phyloP scores from a whole-genome alignment of 1,140 invertebrate species.

The Drosophila navojoa region DNA sequence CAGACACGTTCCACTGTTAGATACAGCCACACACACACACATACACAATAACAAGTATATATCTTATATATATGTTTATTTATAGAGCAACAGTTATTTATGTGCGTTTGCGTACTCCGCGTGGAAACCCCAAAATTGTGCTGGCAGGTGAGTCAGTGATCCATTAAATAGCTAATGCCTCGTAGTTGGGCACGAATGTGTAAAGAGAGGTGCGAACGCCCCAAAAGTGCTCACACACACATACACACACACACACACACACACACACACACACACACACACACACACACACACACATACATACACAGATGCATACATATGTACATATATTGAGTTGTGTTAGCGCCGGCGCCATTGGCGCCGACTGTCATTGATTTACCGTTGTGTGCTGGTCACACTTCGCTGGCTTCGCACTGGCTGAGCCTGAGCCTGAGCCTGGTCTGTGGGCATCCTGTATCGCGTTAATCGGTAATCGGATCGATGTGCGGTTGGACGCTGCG shows the following conservation, averaged over 20 bases:
- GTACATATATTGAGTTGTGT: slow-evolving; percentile 1
- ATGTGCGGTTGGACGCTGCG: slow-evolving; percentile 45
- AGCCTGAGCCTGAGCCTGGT: not conserved
- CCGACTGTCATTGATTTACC: slow-evolving; percentile 20
- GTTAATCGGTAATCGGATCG: slow-evolving; percentile 31
- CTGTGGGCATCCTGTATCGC: slow-evolving; percentile 21
- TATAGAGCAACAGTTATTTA: not conserved
- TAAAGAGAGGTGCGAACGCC: not conserved
- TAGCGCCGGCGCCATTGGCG: slow-evolving; percentile 35
- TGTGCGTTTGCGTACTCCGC: not conserved
- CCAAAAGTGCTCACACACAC: slow-evolving; percentile 5
- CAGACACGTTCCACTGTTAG: slow-evolving; percentile 30
- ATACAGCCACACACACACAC: not conserved
- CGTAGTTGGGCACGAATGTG: not conserved
- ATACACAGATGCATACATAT: not conserved
- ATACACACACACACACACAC: slow-evolving; percentile 8
- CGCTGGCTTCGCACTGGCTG: slow-evolving; percentile 29
- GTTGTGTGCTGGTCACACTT: slow-evolving; percentile 29
- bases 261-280: slow-evolving; percentile 7
- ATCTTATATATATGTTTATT: not conserved
- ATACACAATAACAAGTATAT: not conserved
- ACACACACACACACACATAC: slow-evolving; percentile 6
- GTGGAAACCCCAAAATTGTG: slow-evolving; percentile 3
- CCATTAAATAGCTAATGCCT: not conserved
- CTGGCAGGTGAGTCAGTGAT: slow-evolving; percentile 6